Conservation (phyloP, 2,888 invertebrate genomes). For the Diarsia dahlii region DNA sequence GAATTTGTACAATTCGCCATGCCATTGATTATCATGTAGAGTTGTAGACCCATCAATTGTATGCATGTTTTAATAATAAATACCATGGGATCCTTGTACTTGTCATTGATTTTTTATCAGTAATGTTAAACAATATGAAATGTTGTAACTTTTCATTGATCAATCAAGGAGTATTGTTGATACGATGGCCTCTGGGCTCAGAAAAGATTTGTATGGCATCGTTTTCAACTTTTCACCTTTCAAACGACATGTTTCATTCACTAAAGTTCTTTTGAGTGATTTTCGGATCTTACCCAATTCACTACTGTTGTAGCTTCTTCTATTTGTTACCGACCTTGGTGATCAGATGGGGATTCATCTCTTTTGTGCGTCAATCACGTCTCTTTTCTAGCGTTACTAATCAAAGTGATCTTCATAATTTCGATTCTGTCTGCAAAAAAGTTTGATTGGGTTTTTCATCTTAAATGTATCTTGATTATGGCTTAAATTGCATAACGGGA, state of each 20-base stretch:
- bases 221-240: conserved; percentile 40
- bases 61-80: conserved; percentile 47
- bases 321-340: conserved; percentile 28
- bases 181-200: conserved; percentile 41
- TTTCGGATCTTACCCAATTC: conserved; percentile 25
- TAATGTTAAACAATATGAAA: conserved; percentile 53
- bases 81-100: conserved; percentile 57
- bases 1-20: conserved; percentile 50
- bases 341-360: conserved; percentile 1
- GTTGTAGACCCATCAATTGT: conserved; percentile 28
- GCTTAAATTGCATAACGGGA: conserved; percentile 39
- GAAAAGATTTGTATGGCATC: conserved; percentile 26
- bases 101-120: conserved; percentile 59
- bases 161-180: conserved; percentile 69
- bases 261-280: conserved; percentile 24
- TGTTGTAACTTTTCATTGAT: conserved; percentile 68
- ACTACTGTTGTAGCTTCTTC: conserved; percentile 1
- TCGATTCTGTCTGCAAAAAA: conserved; percentile 13
- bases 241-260: conserved; percentile 29
- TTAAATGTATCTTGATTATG: conserved; percentile 1
- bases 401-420: conserved; percentile 13
- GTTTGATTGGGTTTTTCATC: conserved; percentile 11
- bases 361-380: background rate
- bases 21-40: conserved; percentile 44
- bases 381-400: background rate